Evolutionary conservation across 2,113 vertebrate genomes (phyloP).

Genomic region (Microtus ochrogaster): DNA sequence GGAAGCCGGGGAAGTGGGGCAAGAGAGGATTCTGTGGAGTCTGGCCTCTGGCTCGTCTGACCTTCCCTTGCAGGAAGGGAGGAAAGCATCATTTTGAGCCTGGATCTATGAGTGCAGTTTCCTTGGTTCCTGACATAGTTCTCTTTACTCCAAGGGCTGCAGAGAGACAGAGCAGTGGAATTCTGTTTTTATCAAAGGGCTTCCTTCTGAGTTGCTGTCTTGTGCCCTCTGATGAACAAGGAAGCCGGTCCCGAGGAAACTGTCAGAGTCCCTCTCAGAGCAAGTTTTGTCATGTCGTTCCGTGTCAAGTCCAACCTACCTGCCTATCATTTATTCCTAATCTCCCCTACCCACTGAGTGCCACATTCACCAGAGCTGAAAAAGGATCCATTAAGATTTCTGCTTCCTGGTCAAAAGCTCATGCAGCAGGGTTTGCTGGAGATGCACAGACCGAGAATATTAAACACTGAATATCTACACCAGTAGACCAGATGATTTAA

Average conservation of each 20-base stretch:
- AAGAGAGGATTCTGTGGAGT: background rate
- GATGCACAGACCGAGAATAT: background rate
- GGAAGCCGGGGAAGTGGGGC: background rate
- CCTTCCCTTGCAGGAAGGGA: background rate
- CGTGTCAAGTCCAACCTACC: background rate
- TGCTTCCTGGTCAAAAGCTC: conserved; percentile 5
- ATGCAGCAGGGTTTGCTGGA: background rate
- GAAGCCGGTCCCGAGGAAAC: background rate
- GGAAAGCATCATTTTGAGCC: background rate
- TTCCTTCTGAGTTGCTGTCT: background rate
- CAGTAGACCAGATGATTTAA: conserved; percentile 24
- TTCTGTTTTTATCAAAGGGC: background rate
- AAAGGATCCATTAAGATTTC: background rate
- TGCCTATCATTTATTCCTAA: background rate
- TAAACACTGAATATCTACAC: background rate
- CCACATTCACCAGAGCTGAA: background rate
- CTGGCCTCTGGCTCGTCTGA: background rate
- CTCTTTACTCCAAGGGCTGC: background rate
- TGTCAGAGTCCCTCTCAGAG: background rate
- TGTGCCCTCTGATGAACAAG: background rate
- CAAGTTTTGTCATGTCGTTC: background rate
- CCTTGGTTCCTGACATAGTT: background rate
- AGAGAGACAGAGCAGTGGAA: background rate
- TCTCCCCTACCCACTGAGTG: background rate
- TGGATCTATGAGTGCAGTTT: background rate